Conservation (phyloP, 2,113 vertebrate species). For the Heterocephalus glaber region DNA sequence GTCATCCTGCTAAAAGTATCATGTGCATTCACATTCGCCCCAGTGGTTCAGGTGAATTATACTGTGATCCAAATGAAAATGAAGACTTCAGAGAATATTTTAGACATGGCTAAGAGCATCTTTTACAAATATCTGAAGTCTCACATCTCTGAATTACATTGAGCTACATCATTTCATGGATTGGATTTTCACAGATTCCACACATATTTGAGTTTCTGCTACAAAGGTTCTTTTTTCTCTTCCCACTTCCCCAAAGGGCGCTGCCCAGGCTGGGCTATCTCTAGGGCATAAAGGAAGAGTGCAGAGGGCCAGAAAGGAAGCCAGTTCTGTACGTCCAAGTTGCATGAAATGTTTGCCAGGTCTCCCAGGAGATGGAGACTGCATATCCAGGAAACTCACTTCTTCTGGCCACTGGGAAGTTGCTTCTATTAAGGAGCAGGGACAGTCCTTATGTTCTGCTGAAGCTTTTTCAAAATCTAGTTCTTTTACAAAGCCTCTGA, state of each 20-base stretch:
- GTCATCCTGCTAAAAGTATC: background rate
- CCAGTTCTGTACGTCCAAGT: background rate
- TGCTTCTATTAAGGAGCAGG: background rate
- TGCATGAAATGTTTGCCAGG: background rate
- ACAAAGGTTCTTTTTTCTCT: background rate
- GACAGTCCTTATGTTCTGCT: background rate
- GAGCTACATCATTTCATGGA: background rate
- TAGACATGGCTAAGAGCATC: background rate
- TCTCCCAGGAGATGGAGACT: background rate
- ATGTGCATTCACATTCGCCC: background rate
- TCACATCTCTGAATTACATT: background rate
- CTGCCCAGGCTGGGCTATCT: background rate
- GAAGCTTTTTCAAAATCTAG: background rate
- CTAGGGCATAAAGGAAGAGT: background rate
- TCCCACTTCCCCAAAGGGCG: background rate
- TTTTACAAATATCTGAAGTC: background rate
- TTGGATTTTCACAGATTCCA: background rate
- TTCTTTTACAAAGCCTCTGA: slow-evolving; percentile 12
- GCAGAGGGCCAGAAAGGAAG: background rate
- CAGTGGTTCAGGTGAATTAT: background rate
- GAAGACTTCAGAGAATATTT: background rate
- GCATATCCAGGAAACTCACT: background rate
- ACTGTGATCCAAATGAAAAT: background rate
- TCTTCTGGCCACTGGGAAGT: background rate
- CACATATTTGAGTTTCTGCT: background rate